Evolutionary conservation across 2,797 vertebrate genomes (phyloP), one percentile per base, ranked within the genome.

Genomic region (Emydoidea blandingii): DNA sequence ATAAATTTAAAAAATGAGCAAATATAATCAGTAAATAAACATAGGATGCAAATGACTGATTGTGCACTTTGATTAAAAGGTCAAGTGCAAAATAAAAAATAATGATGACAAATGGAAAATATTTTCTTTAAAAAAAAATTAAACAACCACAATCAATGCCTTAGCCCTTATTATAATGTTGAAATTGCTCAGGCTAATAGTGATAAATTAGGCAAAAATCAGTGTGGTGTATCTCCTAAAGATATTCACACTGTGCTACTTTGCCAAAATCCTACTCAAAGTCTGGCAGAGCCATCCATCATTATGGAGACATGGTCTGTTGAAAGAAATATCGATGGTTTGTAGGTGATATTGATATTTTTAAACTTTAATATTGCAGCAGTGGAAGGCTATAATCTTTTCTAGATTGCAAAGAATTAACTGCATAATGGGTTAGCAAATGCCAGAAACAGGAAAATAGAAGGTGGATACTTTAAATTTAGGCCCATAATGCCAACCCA

Each of bases 111-210:
- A 84, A 87, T 37, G 11, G 37, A 94, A 95, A 97, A 97, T 97
- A 96, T 94, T 95, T 96, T 87, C 82, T 87, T n/a, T 85, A 79
- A 97, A 94, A 96, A 96, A 88, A 92, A 95, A 86, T 41, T 8
- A 95, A 96, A 88, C 92, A 92, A 76, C 44, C 78, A 49, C 89
- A 91, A 84, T 88, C 8, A 0, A 80, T 91, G 94, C 47, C 29
- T 12, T 79, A 87, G 65, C 53, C 31, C 83, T 94, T 80, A 68
- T 93, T 94, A 86, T 89, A 89, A 94, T 29, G n/a, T 88, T 96
- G 88, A 93, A 96, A 93, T 92, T 93, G 37, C 87, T 91, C 68
- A 21, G 94, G 65, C 34, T 96, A 95, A 97, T 97, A 91, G 90
- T 96, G 91, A 97, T 93, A 93, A 97, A 96, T 93, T 86, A 97